These are phyloP conservation scores for Holothuria leucospilota DNA, from an alignment of 53 echinoderm and acorn worm genomes.

Conservation along the genomic window DNA sequence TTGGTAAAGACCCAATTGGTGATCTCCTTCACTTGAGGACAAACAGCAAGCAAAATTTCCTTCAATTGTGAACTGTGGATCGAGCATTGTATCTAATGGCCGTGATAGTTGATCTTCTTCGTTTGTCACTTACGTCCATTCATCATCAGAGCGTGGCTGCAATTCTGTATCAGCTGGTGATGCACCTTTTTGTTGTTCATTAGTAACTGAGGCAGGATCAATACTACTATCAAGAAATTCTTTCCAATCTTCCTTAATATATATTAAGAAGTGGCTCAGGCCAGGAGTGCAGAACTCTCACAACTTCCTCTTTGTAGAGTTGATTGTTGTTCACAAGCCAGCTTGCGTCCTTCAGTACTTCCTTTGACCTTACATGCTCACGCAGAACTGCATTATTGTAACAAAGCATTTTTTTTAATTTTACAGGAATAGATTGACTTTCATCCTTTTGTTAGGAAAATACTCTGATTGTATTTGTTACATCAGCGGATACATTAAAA, in stretches of 20 bases:
- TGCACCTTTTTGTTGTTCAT: background rate
- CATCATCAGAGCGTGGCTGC: conserved; percentile 1
- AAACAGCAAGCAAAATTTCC: no score
- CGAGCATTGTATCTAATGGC: conserved; percentile 16
- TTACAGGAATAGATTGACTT: conserved; percentile 26
- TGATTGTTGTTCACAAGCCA: conserved; percentile 26
- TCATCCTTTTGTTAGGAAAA: background rate
- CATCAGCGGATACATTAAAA: conserved; percentile 46
- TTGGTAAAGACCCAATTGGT: no score
- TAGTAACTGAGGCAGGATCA: background rate
- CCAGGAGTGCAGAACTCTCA: background rate
- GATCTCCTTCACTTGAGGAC: no score
- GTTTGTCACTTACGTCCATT: conserved; percentile 6
- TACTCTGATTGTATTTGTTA: background rate
- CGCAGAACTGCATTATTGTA: conserved; percentile 16
- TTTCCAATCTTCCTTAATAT: background rate
- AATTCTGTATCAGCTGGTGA: background rate
- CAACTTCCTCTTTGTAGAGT: conserved; percentile 16
- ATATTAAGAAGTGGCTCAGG: background rate
- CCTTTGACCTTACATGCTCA: conserved; percentile 50
- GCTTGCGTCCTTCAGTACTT: conserved; percentile 43
- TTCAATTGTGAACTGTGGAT: background rate
- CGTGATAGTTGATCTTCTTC: background rate
- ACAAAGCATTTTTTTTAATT: conserved; percentile 42
- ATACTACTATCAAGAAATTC: background rate